A percentile compares a stretch with the other conserved stretches of the same genome.
These are phyloP conservation scores for Phortica okadai DNA, from an alignment of 2,888 invertebrate genomes.

Conservation along the genomic window DNA sequence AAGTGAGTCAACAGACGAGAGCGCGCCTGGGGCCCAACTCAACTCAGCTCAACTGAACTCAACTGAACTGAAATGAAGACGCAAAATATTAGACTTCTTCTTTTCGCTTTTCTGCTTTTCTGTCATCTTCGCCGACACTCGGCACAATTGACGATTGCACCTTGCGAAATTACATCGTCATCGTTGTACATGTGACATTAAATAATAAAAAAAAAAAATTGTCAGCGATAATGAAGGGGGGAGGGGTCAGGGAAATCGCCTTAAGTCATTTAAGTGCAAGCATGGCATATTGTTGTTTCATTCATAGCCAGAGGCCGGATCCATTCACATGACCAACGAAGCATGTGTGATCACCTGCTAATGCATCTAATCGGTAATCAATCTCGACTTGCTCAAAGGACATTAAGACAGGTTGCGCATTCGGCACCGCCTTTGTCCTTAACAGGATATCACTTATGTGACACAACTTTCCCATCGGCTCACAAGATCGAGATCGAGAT, in stretches of 20 bases:
- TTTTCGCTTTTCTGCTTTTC: slow-evolving; percentile 22
- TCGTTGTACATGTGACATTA: background rate
- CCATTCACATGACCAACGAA: background rate
- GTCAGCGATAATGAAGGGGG: background rate
- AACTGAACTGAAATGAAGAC: background rate
- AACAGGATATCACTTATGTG: slow-evolving; percentile 36
- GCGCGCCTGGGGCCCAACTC: background rate
- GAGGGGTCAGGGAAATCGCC: slow-evolving; percentile 5
- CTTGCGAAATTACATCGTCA: slow-evolving; percentile 12
- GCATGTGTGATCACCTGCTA: slow-evolving; percentile 21
- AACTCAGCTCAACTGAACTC: background rate
- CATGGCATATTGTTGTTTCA: background rate
- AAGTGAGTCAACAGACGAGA: slow-evolving; percentile 52
- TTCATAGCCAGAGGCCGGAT: background rate
- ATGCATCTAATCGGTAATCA: slow-evolving; percentile 54
- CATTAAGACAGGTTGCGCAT: slow-evolving; percentile 65
- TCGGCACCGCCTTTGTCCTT: slow-evolving; percentile 46
- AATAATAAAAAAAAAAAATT: background rate
- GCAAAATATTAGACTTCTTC: background rate
- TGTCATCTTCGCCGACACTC: slow-evolving; percentile 54
- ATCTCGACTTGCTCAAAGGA: slow-evolving; percentile 62
- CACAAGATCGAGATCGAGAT: background rate
- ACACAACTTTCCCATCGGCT: slow-evolving; percentile 29
- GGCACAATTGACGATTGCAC: slow-evolving; percentile 28
- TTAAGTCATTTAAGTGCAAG: slow-evolving; percentile 22